Evolutionary conservation across 2,113 vertebrate genomes (phyloP).

Genomic region (Tragelaphus buxtoni): DNA sequence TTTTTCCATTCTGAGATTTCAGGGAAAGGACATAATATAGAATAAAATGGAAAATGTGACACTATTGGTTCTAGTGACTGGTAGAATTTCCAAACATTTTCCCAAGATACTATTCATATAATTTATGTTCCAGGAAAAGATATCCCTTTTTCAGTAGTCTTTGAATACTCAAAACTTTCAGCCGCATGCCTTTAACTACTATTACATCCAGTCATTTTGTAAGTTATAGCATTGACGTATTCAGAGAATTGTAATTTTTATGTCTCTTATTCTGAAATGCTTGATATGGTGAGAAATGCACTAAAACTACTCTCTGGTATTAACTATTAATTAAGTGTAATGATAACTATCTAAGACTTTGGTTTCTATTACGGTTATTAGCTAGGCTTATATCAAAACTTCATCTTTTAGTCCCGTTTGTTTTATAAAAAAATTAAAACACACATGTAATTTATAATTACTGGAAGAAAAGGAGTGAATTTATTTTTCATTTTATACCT

Average conservation of each 20-base stretch:
- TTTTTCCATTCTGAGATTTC: neutral
- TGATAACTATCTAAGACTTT: neutral
- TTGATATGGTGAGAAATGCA: neutral
- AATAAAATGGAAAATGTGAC: neutral
- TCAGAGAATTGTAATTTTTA: neutral
- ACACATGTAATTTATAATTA: neutral
- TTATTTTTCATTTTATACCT: neutral
- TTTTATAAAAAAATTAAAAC: neutral
- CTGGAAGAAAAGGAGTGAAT: neutral
- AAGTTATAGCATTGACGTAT: neutral
- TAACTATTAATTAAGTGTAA: neutral
- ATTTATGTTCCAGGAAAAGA: neutral
- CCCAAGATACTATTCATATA: neutral
- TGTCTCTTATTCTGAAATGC: conserved; percentile 6
- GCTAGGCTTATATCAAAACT: neutral
- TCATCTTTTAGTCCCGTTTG: neutral
- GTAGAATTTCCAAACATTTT: neutral
- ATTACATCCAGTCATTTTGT: neutral
- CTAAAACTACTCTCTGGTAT: neutral
- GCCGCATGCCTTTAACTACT: neutral
- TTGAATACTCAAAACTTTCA: neutral
- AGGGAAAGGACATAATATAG: neutral
- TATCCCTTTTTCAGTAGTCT: neutral
- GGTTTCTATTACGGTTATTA: neutral
- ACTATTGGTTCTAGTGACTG: neutral